phyloP scores from a whole-genome alignment of 2,888 invertebrate species.

The Lycocerus yunnanus region DNA sequence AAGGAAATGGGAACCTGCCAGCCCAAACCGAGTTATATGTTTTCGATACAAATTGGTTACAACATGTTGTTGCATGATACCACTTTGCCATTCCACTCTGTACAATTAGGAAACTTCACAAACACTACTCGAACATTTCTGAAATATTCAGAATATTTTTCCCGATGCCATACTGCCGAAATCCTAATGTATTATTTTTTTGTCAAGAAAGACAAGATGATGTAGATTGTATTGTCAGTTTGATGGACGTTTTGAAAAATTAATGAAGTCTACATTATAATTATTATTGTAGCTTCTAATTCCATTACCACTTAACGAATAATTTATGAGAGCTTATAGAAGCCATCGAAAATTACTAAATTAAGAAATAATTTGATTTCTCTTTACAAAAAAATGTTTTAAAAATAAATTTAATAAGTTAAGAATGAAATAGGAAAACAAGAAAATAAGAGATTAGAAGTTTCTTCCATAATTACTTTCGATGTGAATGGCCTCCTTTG shows the following conservation, averaged over 20 bases:
- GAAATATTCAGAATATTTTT: not conserved
- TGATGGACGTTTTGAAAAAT: not conserved
- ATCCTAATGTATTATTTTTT: not conserved
- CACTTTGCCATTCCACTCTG: not conserved
- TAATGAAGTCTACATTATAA: not conserved
- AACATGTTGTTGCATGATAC: not conserved
- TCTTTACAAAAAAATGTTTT: not conserved
- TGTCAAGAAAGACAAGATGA: not conserved
- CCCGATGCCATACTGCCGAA: not conserved
- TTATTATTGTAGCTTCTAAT: not conserved
- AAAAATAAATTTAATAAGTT: not conserved
- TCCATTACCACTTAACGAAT: not conserved
- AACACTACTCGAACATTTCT: not conserved
- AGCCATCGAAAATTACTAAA: not conserved
- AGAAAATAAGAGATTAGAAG: not conserved
- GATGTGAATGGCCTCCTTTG: not conserved
- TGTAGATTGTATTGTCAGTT: not conserved
- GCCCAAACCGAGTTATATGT: not conserved
- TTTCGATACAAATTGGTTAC: not conserved
- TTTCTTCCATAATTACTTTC: not conserved
- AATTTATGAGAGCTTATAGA: not conserved
- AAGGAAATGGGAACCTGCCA: too few species aligned
- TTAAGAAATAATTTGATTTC: not conserved
- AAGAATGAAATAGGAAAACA: not conserved
- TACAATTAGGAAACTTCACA: not conserved